Evolutionary conservation across 2,888 invertebrate species (phyloP), one percentile per base, ranked within the genome.

Genomic region (Lingula anatina): DNA sequence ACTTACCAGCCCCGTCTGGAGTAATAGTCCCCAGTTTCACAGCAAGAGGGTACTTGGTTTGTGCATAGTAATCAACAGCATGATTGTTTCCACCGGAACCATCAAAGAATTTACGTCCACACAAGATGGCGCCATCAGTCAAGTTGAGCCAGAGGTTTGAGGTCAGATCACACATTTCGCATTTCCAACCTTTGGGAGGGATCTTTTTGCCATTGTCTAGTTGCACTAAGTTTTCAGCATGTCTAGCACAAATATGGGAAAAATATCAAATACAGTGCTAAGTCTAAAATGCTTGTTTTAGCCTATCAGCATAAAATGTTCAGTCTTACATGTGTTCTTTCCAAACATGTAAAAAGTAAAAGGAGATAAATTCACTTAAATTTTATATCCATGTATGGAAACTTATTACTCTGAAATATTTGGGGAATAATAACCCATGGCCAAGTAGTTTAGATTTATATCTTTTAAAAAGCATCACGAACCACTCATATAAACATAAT

Each of bases 11-110:
- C 44, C 94, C 93, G 47, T 93, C 90, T n/a, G 89, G 86, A 0
- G 93, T 89, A 57, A 99, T 97, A 0, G 99, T 99, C 37, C 97
- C 97, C 47, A 99, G 80, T 75, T 99, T 99, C 23, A 99, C 99
- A 7, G 95, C 94, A 56, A 99, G 80, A 0, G 99, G 96, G 80
- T 89, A 89, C 36, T 85, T 70, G 0, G 88, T 87, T 49, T 81
- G 75, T 2, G 83, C 81, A 74, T 86, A 97, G 74, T 97, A 90
- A 52, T 92, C 87, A 18, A 90, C 85, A 27, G 96, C 97, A 75
- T 99, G 99, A 75, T 96, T 92, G 72, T 99, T 99, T 23, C 99
- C 99, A 0, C 96, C 95, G 26, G 89, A 86, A 20, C 96, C 95
- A 76, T 74, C 73, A 59, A 67, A 73, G 60, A 70, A 94, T 66